Evolutionary conservation across 2,888 invertebrate species (phyloP), one percentile per base, ranked within the genome.

Genomic region (Lapara coniferarum): DNA sequence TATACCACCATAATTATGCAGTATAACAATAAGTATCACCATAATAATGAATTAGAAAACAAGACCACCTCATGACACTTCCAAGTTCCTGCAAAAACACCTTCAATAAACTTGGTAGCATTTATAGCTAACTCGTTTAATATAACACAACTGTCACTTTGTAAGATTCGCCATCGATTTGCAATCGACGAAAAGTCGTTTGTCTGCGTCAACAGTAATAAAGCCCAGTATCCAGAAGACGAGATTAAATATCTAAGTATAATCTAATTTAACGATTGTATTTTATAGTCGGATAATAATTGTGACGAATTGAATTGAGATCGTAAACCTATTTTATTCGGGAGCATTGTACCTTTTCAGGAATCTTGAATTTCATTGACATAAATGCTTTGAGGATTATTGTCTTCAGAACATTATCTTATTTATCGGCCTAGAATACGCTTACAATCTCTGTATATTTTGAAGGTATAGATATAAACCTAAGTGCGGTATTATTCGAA

Each of bases 291-390:
- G 49, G 63, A 63, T 63, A 46, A 63, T 63, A 63, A 63, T 49
- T 63, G 63, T 49, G 63, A 63, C 63, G 63, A 49, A 63, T 49
- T 63, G 63, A 63, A 63, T 63, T 19, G 63, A 19, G 63, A 63
- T 63, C 63, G 63, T 63, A 63, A 63, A 63, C 63, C 63, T 46
- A 63, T 63, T 63, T 63, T 49, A 63, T 63, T 46, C 49, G 7
- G 13, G 49, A 19, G 19, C 59, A 16, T 59, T 59, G 59, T 63
- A 63, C 19, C 63, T 63, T 49, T 46, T 25, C 63, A 19, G 49
- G 63, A 63, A 49, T 63, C 46, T 19, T 7, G 49, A 46, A 63
- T 63, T 16, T 49, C 63, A 7, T 19, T 46, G 49, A 19, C 46
- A 59, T 46, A 46, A 59, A 59, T 46, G n/a, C 46, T 46, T 46